These are phyloP conservation scores for Ptilonorhynchus violaceus DNA, from an alignment of 2,113 vertebrate genomes.

Conservation along the genomic window DNA sequence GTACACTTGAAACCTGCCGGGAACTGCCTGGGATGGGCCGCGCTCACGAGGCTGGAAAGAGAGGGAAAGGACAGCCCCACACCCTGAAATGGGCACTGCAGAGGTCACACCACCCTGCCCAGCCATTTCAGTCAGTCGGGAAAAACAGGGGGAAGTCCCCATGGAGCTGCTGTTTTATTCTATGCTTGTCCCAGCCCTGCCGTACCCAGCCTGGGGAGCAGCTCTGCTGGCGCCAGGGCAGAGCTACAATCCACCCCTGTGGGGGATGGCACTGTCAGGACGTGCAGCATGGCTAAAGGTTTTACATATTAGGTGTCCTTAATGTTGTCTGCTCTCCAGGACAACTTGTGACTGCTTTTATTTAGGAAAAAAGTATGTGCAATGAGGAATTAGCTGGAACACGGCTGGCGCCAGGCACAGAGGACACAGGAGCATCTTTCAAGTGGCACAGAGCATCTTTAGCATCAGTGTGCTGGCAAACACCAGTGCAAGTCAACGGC, in stretches of 20 bases:
- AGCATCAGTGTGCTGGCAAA: neutral
- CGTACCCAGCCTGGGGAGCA: neutral
- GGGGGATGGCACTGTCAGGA: neutral
- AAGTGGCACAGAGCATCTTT: neutral
- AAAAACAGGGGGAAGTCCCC: neutral
- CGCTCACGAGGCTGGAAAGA: accelerated
- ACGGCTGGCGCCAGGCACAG: accelerated
- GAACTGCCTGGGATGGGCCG: neutral
- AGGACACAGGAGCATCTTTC: neutral
- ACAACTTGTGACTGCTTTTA: neutral
- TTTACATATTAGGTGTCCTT: neutral
- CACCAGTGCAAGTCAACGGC: neutral
- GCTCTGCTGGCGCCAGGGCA: neutral
- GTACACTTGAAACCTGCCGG: neutral
- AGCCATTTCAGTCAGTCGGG: neutral
- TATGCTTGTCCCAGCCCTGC: neutral
- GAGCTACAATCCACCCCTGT: neutral
- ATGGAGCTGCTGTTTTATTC: neutral
- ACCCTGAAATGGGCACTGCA: neutral
- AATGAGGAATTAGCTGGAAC: neutral
- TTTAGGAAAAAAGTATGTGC: neutral
- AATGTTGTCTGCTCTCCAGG: neutral
- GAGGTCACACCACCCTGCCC: neutral
- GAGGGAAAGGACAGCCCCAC: neutral
- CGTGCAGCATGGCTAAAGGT: neutral